Evolutionary conservation across 2,888 invertebrate species (phyloP).

Genomic region (Drosophila rubida): DNA sequence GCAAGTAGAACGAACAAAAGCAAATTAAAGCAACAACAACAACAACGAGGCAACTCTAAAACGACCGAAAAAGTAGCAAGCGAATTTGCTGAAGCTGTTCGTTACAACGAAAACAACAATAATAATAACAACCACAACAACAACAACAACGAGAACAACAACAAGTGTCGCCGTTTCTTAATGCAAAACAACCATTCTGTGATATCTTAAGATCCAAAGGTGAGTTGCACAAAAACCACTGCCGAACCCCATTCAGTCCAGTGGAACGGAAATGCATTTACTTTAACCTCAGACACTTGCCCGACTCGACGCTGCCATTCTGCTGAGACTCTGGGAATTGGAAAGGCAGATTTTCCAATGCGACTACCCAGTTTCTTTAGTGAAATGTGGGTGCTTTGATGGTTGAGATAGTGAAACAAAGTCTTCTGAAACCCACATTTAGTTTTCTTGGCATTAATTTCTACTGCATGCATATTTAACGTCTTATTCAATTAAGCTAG

Average conservation of each 20-base stretch:
- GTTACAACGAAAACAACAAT: slow-evolving; percentile 14
- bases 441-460: too few species aligned
- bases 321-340: background rate
- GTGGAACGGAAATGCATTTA: slow-evolving; percentile 56
- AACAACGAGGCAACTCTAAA: slow-evolving; percentile 27
- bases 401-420: too few species aligned
- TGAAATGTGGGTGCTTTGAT: too few species aligned
- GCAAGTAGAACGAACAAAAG: slow-evolving; percentile 46
- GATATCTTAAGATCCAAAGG: slow-evolving; percentile 81
- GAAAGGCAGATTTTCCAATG: background rate
- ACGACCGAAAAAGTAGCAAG: slow-evolving; percentile 25
- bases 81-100: slow-evolving; percentile 31
- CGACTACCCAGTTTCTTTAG: too few species aligned
- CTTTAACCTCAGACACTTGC: background rate
- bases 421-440: too few species aligned
- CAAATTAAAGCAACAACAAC: slow-evolving; percentile 24
- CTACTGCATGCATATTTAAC: too few species aligned
- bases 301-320: background rate
- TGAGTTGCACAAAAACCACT: slow-evolving; percentile 45
- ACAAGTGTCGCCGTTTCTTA: slow-evolving; percentile 62
- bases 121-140: slow-evolving; percentile 16
- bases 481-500: too few species aligned
- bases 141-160: slow-evolving; percentile 21
- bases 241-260: slow-evolving; percentile 25
- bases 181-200: slow-evolving; percentile 70